phyloP scores from a whole-genome alignment of 1,140 invertebrate species.

The Euglossa dilemma region DNA sequence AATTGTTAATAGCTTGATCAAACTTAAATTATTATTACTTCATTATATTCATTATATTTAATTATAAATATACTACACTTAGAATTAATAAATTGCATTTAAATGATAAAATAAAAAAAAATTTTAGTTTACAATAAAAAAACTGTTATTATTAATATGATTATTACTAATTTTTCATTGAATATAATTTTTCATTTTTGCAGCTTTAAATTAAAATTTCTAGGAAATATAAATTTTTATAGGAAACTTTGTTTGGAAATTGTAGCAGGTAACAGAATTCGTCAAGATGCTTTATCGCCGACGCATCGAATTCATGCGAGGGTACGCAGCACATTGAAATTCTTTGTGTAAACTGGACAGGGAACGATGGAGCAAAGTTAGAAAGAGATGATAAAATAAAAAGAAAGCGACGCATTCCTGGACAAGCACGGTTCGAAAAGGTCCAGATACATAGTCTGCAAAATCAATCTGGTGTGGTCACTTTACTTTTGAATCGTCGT shows the following conservation, averaged over 20 bases:
- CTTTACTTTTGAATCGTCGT: background rate
- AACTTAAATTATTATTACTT: too few species aligned
- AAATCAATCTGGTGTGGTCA: background rate
- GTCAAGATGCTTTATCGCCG: background rate
- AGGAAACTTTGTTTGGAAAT: background rate
- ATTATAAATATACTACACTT: too few species aligned
- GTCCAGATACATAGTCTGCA: background rate
- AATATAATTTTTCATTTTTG: background rate
- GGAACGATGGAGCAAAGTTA: background rate
- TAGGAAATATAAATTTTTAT: background rate
- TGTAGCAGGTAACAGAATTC: background rate
- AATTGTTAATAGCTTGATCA: too few species aligned
- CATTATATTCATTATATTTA: too few species aligned
- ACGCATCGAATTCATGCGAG: constrained; percentile 24
- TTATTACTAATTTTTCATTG: background rate
- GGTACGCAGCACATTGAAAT: constrained; percentile 16
- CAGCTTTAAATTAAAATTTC: background rate
- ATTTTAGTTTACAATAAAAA: background rate
- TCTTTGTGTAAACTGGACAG: constrained; percentile 1
- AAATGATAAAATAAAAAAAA: background rate
- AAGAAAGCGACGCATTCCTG: background rate
- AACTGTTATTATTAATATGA: too few species aligned
- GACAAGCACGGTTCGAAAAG: background rate
- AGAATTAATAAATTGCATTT: too few species aligned
- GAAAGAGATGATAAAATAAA: constrained; percentile 4